These are phyloP conservation scores for Aleadryas rufinucha DNA, from an alignment of 2,113 vertebrate species.

Conservation along the genomic window DNA sequence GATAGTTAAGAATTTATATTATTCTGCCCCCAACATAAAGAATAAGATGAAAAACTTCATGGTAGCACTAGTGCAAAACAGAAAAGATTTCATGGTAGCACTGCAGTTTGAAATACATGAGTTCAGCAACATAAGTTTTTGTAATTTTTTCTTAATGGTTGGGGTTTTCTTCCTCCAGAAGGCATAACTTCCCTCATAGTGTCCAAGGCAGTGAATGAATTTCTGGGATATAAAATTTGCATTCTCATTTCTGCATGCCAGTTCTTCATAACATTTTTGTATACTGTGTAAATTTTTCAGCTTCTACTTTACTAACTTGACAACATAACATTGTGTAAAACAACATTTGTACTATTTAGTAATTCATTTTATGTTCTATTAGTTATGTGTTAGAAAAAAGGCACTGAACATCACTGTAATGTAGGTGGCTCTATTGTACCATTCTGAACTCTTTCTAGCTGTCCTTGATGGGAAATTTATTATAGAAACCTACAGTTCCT, in stretches of 20 bases:
- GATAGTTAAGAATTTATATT: not conserved
- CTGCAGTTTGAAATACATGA: not conserved
- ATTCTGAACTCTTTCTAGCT: not conserved
- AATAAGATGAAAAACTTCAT: not conserved
- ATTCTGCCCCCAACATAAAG: not conserved
- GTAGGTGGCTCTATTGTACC: not conserved
- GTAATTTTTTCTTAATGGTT: not conserved
- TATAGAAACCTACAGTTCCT: not conserved
- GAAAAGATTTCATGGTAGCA: not conserved
- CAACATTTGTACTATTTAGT: not conserved
- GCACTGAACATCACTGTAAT: not conserved
- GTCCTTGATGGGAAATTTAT: not conserved
- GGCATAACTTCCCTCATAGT: not conserved
- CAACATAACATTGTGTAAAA: not conserved
- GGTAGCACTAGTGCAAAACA: no score
- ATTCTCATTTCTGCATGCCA: not conserved
- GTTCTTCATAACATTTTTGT: not conserved
- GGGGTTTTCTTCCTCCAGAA: accelerated
- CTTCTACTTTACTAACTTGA: not conserved
- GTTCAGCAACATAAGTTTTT: not conserved
- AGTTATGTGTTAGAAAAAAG: not conserved
- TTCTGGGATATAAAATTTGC: not conserved
- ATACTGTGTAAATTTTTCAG: not conserved
- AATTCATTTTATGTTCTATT: not conserved
- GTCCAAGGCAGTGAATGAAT: not conserved